Evolutionary conservation across 23 tunicate species (phyloP).

Genomic region (Pegea sp.): DNA sequence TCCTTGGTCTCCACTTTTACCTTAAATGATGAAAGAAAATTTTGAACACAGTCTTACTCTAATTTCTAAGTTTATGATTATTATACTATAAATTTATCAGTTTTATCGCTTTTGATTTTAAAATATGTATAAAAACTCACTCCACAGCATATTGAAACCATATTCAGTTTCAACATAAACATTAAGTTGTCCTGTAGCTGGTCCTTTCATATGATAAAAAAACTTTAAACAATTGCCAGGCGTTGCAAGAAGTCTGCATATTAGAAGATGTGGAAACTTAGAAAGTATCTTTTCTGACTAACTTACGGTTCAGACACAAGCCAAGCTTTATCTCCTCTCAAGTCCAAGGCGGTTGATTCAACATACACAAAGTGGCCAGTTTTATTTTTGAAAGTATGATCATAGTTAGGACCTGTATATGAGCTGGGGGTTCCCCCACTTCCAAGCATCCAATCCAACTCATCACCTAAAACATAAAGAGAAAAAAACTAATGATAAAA

Average conservation of each 20-base stretch:
- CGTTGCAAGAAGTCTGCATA: slow-evolving; percentile 20
- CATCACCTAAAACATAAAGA: slow-evolving; percentile 45
- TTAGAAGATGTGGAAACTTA: not conserved
- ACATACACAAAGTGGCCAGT: slow-evolving; percentile 52
- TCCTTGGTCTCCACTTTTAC: slow-evolving; percentile 38
- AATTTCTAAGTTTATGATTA: not conserved
- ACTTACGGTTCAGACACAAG: slow-evolving; percentile 51
- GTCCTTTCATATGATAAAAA: slow-evolving; percentile 68
- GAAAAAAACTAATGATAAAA: no score
- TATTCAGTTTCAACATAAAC: slow-evolving; percentile 39
- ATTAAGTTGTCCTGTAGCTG: slow-evolving; percentile 21
- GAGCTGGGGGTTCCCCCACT: slow-evolving; percentile 68
- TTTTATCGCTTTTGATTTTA: not conserved
- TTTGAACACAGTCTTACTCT: no score
- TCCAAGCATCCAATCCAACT: slow-evolving; percentile 81
- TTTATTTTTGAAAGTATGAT: slow-evolving; percentile 38
- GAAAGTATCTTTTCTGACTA: not conserved
- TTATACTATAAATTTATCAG: not conserved
- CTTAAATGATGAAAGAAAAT: slow-evolving; percentile 12
- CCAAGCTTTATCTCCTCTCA: slow-evolving; percentile 84
- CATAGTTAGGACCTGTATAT: slow-evolving; percentile 54
- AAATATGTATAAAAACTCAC: no score
- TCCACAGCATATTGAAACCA: slow-evolving; percentile 17
- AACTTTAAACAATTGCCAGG: slow-evolving; percentile 57
- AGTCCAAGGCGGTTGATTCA: slow-evolving; percentile 49